These are phyloP conservation scores for Eumacrocentrus americanus DNA, from an alignment of 2,888 invertebrate species.

Conservation along the genomic window DNA sequence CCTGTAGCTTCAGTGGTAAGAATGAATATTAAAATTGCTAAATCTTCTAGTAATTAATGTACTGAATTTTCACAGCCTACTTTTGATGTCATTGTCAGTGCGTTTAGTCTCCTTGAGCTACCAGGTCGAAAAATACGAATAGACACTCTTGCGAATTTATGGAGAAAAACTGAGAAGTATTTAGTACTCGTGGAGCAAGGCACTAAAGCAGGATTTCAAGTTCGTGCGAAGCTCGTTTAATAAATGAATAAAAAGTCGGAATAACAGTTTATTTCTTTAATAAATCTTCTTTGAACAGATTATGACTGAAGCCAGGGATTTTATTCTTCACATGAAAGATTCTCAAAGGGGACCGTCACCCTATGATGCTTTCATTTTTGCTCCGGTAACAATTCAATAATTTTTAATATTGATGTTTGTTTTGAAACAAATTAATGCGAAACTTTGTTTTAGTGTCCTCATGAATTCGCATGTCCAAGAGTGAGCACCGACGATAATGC, in stretches of 20 bases:
- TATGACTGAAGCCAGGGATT: conserved; percentile 84
- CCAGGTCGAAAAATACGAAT: conserved; percentile 71
- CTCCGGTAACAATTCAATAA: conserved; percentile 70
- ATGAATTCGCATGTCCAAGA: conserved; percentile 80
- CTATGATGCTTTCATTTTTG: conserved; percentile 70
- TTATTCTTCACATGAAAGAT: conserved; percentile 68
- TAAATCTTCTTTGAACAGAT: conserved; percentile 55
- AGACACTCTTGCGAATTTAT: conserved; percentile 76
- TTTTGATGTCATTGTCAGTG: conserved; percentile 82
- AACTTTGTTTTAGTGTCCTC: conserved; percentile 73
- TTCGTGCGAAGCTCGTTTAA: conserved; percentile 50
- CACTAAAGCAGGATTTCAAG: conserved; percentile 78
- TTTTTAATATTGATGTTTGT: conserved; percentile 1
- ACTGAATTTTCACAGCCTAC: conserved; percentile 61
- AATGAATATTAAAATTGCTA: conserved; percentile 24
- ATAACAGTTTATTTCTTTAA: no score
- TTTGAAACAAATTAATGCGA: conserved; percentile 19
- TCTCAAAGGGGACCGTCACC: conserved; percentile 47
- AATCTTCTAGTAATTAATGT: conserved; percentile 47
- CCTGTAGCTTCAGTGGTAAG: conserved; percentile 69
- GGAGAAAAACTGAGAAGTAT: conserved; percentile 85
- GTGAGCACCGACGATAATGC: conserved; percentile 68
- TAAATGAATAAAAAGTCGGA: no score
- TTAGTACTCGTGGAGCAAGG: conserved; percentile 86
- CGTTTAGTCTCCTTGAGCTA: conserved; percentile 82